Conservation (phyloP, 2,797 vertebrate species). For the Mus minutoides region DNA sequence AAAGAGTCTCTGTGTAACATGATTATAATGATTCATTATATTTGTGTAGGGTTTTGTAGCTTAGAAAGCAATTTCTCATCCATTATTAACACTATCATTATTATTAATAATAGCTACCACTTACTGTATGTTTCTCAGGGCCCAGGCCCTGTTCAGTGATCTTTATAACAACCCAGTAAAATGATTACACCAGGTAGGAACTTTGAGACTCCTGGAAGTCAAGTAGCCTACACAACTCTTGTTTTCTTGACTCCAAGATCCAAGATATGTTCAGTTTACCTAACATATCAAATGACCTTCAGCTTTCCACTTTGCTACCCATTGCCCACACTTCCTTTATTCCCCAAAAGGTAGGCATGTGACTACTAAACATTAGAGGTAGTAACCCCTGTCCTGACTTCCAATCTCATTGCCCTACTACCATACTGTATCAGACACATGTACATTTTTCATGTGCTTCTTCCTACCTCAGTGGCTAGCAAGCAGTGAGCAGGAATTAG, state of each 20-base stretch:
- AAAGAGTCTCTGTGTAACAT: slow-evolving; percentile 60
- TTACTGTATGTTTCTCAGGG: slow-evolving; percentile 64
- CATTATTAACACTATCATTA: slow-evolving; percentile 79
- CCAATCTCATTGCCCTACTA: background rate
- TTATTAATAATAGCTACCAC: slow-evolving; percentile 78
- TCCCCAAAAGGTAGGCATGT: background rate
- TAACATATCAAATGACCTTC: background rate
- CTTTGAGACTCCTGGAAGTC: background rate
- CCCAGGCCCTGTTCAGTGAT: slow-evolving; percentile 37
- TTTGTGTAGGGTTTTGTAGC: slow-evolving; percentile 73
- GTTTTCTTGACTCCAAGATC: background rate
- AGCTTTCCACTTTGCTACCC: background rate
- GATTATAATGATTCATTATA: slow-evolving; percentile 80
- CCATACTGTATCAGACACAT: background rate
- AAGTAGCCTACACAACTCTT: background rate
- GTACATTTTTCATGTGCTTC: accelerated
- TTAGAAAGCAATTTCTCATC: slow-evolving; percentile 73
- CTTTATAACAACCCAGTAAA: background rate
- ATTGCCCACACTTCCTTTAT: background rate
- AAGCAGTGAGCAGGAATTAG: accelerated
- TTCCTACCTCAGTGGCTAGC: accelerated
- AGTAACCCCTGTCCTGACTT: background rate
- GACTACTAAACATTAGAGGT: background rate
- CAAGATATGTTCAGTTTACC: background rate
- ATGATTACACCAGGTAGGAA: background rate